Percentiles rank a stretch among this genome's conserved stretches.
These are phyloP conservation scores for Contarinia nasturtii DNA, from an alignment of 1,140 invertebrate genomes.

Conservation along the genomic window DNA sequence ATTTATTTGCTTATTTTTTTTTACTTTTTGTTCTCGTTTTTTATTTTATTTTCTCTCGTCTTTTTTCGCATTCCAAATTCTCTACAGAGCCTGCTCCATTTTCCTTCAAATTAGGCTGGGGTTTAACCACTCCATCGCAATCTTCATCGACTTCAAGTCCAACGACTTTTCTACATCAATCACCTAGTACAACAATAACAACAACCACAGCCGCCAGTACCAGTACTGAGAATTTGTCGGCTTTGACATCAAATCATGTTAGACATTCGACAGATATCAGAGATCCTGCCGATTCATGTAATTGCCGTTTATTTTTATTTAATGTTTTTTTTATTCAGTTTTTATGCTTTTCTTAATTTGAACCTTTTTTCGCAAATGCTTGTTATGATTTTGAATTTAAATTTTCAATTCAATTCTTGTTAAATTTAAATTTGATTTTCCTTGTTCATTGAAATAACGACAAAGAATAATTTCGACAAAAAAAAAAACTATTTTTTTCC, in stretches of 20 bases:
- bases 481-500: constrained; percentile 23
- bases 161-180: neutral
- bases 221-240: neutral
- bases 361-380: no score
- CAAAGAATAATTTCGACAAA: constrained; percentile 4
- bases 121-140: neutral
- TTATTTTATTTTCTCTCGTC: no score
- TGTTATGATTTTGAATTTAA: no score
- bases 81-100: constrained; percentile 1
- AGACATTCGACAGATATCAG: constrained; percentile 1
- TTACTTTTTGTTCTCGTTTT: no score
- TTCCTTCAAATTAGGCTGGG: constrained; percentile 1
- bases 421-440: constrained; percentile 9
- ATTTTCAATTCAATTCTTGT: no score
- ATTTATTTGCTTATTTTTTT: no score
- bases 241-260: no score
- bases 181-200: neutral
- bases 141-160: constrained; percentile 1
- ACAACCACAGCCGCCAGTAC: neutral
- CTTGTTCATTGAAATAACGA: constrained; percentile 14
- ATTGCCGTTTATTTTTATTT: neutral
- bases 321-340: neutral
- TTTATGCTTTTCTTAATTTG: neutral
- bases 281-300: neutral
- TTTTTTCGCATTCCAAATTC: neutral